Base-by-base conservation (phyloP, 2,797 vertebrate genomes). In the Manis javanica region DNA sequence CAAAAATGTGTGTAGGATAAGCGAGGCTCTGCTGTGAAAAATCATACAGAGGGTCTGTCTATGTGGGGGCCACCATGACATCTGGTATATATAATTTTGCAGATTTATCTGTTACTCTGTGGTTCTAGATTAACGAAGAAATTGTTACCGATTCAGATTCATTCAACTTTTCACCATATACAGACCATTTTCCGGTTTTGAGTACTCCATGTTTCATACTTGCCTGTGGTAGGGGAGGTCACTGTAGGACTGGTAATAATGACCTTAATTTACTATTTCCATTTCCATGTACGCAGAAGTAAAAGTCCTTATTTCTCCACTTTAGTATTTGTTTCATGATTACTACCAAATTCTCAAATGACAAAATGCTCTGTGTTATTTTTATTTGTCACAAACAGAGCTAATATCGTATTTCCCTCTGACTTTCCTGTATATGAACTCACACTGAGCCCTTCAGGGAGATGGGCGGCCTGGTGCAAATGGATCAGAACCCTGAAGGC, bases 351-450 rank as follows among this genome's bases (percentile, higher is more conserved):
- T 2, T 3, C 21, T n/a, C 69, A 19, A 3, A 16, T 26, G 12
- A 61, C 39, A 34, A 24, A 19, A 19, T 3, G 15, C 31, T 29
- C 3, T 23, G 21, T 21, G 4, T 37, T 29, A 3, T 7, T 14
- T 34, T 15, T 24, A n/a, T 1, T 5, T 14, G 10, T 59, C 37
- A 0, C 1, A 37, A 7, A 10, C 13, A 46, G 1, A 87, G n/a
- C 23, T 1, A 8, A 2, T 3, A 9, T 12, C 13, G 0, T 9
- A 1, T 59, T 7, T 24, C 37, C 37, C 19, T 14, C 55, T 0
- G 31, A 18, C 1, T 26, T 34, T 9, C 4, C 13, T 37, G 13
- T 5, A 5, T 23, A 9, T 34, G 23, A 5, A 1, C 2, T 2
- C 8, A 16, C 55, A 0, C 5, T 6, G 69, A 23, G 14, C 37